These are phyloP conservation scores for Polydrusus pterygomalis DNA, from an alignment of 2,888 invertebrate genomes.

Conservation along the genomic window DNA sequence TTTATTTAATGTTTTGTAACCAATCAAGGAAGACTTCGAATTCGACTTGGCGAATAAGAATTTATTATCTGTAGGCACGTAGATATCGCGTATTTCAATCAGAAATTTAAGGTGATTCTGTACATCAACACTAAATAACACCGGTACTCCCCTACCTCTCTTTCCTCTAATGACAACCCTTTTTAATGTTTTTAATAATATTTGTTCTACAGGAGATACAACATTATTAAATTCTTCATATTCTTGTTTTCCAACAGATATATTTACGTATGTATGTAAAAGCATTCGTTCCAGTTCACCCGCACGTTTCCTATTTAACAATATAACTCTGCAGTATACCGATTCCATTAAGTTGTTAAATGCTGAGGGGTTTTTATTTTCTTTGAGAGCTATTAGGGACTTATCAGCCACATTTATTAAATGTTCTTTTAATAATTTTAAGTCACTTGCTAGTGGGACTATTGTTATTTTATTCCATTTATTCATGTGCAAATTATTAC, in stretches of 20 bases:
- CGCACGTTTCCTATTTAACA: conserved; percentile 59
- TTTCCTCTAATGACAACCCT: conserved; percentile 37
- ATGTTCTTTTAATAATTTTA: conserved; percentile 51
- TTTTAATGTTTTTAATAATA: conserved; percentile 49
- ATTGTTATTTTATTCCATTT: conserved; percentile 58
- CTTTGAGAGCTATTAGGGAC: conserved; percentile 30
- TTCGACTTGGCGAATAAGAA: conserved; percentile 44
- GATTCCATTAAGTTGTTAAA: conserved; percentile 57
- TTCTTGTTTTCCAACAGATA: not conserved
- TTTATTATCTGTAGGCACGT: conserved; percentile 12
- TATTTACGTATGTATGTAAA: conserved; percentile 30
- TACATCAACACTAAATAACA: conserved; percentile 58
- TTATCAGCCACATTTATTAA: conserved; percentile 37
- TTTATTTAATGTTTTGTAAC: conserved; percentile 58
- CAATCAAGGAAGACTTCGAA: conserved; percentile 44
- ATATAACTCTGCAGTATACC: conserved; percentile 58
- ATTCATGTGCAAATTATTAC: conserved; percentile 51
- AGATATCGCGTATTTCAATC: conserved; percentile 17
- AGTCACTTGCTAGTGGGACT: conserved; percentile 54
- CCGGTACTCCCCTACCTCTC: conserved; percentile 56
- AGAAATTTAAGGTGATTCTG: conserved; percentile 56
- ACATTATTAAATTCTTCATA: conserved; percentile 51
- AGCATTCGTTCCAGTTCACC: conserved; percentile 59
- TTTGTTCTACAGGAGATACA: conserved; percentile 36
- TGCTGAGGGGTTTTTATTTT: conserved; percentile 8